phyloP scores from a whole-genome alignment of 2,797 vertebrate species.

The Phrynocephalus guinanensis region DNA sequence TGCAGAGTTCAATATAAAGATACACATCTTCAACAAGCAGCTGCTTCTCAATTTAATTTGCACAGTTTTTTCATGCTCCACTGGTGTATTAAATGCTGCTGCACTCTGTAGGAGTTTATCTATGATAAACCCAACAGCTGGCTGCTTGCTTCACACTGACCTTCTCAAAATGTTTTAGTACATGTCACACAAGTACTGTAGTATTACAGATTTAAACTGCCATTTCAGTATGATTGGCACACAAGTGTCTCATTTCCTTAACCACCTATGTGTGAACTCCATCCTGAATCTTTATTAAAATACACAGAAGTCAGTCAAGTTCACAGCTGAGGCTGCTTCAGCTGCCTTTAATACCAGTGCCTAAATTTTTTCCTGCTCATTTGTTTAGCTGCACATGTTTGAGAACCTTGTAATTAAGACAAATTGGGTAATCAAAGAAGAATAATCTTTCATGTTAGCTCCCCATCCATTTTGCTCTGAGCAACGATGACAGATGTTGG shows the following conservation, averaged over 20 bases:
- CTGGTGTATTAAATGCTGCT: conserved; percentile 93
- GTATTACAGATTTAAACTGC: conserved; percentile 70
- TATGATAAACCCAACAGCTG: conserved; percentile 92
- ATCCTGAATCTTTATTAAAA: conserved; percentile 69
- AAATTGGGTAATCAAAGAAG: conserved; percentile 79
- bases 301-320: conserved; percentile 65
- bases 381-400: conserved; percentile 73
- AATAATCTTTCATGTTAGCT: conserved; percentile 78
- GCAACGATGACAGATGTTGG: conserved; percentile 76
- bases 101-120: conserved; percentile 90
- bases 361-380: conserved; percentile 71
- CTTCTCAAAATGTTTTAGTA: conserved; percentile 78
- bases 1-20: conserved; percentile 91
- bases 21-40: conserved; percentile 92
- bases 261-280: conserved; percentile 59
- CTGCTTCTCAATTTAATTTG: conserved; percentile 93
- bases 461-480: conserved; percentile 75
- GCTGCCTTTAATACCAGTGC: conserved; percentile 65
- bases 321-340: conserved; percentile 66
- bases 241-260: conserved; percentile 67
- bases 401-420: conserved; percentile 79
- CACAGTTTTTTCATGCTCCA: conserved; percentile 95
- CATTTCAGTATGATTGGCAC: conserved; percentile 74
- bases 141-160: conserved; percentile 86
- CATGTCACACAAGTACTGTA: conserved; percentile 70